Evolutionary conservation across 2,797 vertebrate genomes (phyloP), one percentile per base, ranked within the genome.

Genomic region (Enteromius mattozi): DNA sequence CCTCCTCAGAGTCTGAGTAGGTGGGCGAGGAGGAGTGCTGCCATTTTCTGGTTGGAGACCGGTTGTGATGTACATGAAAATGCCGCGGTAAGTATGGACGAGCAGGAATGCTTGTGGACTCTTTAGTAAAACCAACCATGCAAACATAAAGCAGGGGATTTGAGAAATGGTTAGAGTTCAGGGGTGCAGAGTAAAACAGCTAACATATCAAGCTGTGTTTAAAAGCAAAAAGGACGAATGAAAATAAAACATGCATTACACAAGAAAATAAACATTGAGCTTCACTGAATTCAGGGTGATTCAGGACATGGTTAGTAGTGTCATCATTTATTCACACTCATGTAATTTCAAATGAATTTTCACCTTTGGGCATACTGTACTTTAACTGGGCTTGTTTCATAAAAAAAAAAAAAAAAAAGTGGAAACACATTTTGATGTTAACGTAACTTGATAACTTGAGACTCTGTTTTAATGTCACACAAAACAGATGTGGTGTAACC

Each of bases 121-220:
- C 96, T 96, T 96, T 90, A 91, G 88, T 89, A 77, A 89, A 88
- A 92, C 77, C 90, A 95, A 91, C 94, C 94, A 96, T 95, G 94
- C 93, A 96, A 95, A 96, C 91, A 95, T 85, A 96, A 93, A 94
- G 94, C 91, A 91, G 87, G 91, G 80, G 75, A 89, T 81, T 85
- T 86, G 86, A 82, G 89, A 86, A 87, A 88, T 79, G 85, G 90
- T 91, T 89, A 92, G 89, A 63, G 12, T 45, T 65, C 69, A 74
- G 82, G 70, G n/a, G 76, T 51, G 74, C 81, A 30, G 59, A 51
- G 6, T 35, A 85, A 89, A 78, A 88, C 6, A 59, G 74, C 69
- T 63, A 63, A 83, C 17, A 82, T 16, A 74, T 56, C 49, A 63
- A 54, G 77, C 37, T 24, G 54, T 72, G 49, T 69, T 54, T 24